A percentile compares a stretch with the other conserved stretches of the same genome.
Evolutionary conservation across 2,113 vertebrate genomes (phyloP).

Genomic region (Muntiacus muntjak): DNA sequence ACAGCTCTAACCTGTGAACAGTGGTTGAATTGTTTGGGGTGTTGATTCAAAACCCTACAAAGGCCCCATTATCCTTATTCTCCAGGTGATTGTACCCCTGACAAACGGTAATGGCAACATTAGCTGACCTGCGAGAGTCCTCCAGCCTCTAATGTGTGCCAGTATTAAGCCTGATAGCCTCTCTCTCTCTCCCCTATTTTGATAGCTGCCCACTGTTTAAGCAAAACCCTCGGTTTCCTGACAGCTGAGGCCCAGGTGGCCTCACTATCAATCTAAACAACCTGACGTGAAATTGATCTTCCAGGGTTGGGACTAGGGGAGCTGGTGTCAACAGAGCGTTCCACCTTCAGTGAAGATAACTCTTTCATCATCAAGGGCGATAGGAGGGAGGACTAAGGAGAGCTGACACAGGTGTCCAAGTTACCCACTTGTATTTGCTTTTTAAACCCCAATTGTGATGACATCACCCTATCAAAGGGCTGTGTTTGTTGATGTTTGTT

Average conservation of each 20-base stretch:
- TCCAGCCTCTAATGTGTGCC: slow-evolving; percentile 68
- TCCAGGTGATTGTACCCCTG: slow-evolving; percentile 78
- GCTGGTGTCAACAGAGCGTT: slow-evolving; percentile 34
- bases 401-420: slow-evolving; percentile 4
- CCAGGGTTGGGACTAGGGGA: not conserved
- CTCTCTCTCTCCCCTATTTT: slow-evolving; percentile 74
- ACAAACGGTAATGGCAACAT: slow-evolving; percentile 79
- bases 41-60: slow-evolving; percentile 79
- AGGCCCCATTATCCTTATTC: slow-evolving; percentile 78
- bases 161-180: slow-evolving; percentile 70
- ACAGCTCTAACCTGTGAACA: slow-evolving; percentile 77
- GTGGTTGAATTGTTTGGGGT: slow-evolving; percentile 75
- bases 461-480: slow-evolving; percentile 24
- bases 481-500: slow-evolving; percentile 30
- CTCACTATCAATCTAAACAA: slow-evolving; percentile 66
- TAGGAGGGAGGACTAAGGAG: not conserved
- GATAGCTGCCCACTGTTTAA: slow-evolving; percentile 81
- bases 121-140: slow-evolving; percentile 72
- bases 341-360: slow-evolving; percentile 15
- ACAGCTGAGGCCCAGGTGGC: slow-evolving; percentile 77
- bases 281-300: slow-evolving; percentile 68
- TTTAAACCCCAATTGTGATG: not conserved
- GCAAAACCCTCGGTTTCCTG: slow-evolving; percentile 71
- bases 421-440: not conserved
- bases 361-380: slow-evolving; percentile 22